Evolutionary conservation across 2,797 vertebrate genomes (phyloP), one percentile per base, ranked within the genome.

Genomic region (Podargus strigoides): DNA sequence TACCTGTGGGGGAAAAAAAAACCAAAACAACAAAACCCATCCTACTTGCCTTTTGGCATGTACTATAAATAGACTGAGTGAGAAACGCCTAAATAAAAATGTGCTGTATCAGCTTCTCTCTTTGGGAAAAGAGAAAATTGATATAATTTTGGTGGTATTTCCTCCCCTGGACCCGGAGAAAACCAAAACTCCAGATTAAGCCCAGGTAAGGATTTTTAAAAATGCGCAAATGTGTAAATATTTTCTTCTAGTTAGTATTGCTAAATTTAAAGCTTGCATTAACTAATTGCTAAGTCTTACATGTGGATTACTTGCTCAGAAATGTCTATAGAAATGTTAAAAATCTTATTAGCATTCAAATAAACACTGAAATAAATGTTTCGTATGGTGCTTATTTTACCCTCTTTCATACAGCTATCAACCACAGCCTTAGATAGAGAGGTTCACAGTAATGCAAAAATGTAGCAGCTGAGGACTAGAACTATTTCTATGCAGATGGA

Each of bases 1-100:
- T 78, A 87, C 23, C 72, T 44, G 41, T 3, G 44, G 26, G 58
- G 32, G 7, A 39, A 27, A 46, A 28, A 56, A 83, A 23, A 47
- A 47, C 22, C 24, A 27, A 52, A 30, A 16, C 23, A 82, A 22
- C 12, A 79, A 73, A 95, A 7, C 11, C 27, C 28, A 72, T 76
- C 34, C 37, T 74, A 52, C 75, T 78, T 91, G n/a, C 14, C 24
- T 93, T 91, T 87, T 81, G 79, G 78, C 27, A 52, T 14, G 21
- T 62, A 27, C 49, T 83, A 47, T 63, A 66, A 91, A 94, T 87
- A 68, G 79, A 74, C 21, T 17, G 34, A 83, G 34, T 75, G 66
- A 92, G 50, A 95, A 95, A 87, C 10, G 89, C 64, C 59, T 87
- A 72, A 93, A 92, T 59, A 87, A 84, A 93, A 91, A 72, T 32